Evolutionary conservation across 2,888 invertebrate species (phyloP).

Genomic region (Noctuana brunneofusca): DNA sequence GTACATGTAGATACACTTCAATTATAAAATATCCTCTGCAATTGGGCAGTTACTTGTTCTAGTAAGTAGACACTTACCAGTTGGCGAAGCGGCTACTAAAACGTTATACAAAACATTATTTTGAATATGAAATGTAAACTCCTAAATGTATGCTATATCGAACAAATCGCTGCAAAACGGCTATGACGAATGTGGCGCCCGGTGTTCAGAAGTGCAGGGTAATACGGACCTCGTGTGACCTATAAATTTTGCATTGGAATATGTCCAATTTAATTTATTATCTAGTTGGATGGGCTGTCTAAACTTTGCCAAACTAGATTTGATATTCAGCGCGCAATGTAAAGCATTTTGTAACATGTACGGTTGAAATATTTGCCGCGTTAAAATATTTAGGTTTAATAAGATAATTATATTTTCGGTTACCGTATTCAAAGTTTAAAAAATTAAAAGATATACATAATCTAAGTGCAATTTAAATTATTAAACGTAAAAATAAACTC

Average conservation of each 20-base stretch:
- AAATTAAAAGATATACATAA: no score
- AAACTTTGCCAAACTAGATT: conserved; percentile 25
- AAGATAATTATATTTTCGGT: neutral
- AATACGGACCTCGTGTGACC: conserved; percentile 26
- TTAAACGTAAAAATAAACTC: no score
- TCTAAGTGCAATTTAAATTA: no score
- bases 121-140: conserved; percentile 1
- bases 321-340: conserved; percentile 17
- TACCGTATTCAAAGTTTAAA: no score
- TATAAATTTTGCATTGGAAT: conserved; percentile 40
- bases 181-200: conserved; percentile 29
- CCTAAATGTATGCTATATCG: conserved; percentile 9
- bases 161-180: conserved; percentile 20
- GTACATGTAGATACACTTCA: no score
- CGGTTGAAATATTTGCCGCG: neutral
- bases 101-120: neutral
- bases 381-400: neutral
- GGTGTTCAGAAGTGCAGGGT: conserved; percentile 33
- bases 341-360: conserved; percentile 18
- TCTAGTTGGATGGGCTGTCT: conserved; percentile 36
- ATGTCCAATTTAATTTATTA: conserved; percentile 40
- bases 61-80: no score
- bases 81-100: neutral
- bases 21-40: neutral
- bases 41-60: neutral